Conservation (phyloP, 2,113 vertebrate genomes). For the Poecile atricapillus region DNA sequence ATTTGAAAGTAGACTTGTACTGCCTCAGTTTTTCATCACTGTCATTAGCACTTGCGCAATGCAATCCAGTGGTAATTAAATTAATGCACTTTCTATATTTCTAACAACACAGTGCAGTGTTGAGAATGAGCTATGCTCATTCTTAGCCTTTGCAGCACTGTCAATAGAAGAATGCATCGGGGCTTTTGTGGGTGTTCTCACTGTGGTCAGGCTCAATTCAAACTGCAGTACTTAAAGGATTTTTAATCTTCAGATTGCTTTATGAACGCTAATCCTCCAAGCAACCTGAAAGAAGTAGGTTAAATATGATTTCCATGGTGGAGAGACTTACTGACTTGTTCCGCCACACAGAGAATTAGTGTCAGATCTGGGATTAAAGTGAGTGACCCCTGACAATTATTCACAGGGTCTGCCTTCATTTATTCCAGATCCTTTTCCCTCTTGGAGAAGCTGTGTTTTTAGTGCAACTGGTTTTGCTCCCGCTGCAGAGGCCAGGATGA, state of each 20-base stretch:
- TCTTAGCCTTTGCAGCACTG: background rate
- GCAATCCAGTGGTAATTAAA: background rate
- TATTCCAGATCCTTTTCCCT: background rate
- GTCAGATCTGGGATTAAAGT: background rate
- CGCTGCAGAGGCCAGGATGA: rapidly evolving
- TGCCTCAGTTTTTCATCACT: rapidly evolving
- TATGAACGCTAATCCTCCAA: slow-evolving; percentile 18
- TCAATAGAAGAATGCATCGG: rapidly evolving
- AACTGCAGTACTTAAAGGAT: background rate
- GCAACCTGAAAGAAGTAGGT: slow-evolving; percentile 22
- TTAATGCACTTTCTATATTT: rapidly evolving
- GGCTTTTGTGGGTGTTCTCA: background rate
- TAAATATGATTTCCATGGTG: slow-evolving; percentile 9
- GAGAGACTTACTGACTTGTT: background rate
- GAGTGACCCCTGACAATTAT: background rate
- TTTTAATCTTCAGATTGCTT: slow-evolving; percentile 31
- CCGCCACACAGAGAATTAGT: background rate
- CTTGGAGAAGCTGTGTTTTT: background rate
- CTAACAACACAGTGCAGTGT: rapidly evolving
- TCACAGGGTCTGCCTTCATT: background rate
- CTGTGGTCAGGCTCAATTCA: background rate
- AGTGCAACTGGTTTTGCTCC: background rate
- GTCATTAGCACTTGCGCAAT: background rate
- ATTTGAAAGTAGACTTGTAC: background rate
- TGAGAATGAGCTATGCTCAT: background rate